Percentiles rank a stretch among this genome's conserved stretches.
phyloP scores from a whole-genome alignment of 2,113 vertebrate genomes.

The Misgurnus anguillicaudatus region DNA sequence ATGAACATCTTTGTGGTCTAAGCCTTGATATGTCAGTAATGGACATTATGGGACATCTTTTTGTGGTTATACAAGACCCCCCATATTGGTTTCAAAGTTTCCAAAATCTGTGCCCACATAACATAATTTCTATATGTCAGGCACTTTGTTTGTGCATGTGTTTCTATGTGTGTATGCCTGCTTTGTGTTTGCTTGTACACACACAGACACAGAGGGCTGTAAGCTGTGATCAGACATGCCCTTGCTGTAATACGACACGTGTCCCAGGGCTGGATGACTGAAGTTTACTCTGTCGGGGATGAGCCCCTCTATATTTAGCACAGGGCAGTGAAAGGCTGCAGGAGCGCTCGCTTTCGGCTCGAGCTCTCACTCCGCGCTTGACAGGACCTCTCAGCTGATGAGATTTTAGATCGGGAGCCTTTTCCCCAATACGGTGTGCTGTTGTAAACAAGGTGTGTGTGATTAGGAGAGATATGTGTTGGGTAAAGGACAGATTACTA shows the following conservation, averaged over 20 bases:
- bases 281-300: constrained; percentile 58
- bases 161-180: not conserved
- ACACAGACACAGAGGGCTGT: not conserved
- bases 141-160: not conserved
- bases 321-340: constrained; percentile 45
- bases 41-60: not conserved
- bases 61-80: not conserved
- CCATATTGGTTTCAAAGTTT: not conserved
- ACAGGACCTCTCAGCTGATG: constrained; percentile 48
- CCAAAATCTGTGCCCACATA: not conserved
- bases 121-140: not conserved
- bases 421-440: constrained; percentile 25
- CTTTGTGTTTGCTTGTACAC: not conserved
- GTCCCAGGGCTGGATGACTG: constrained; percentile 42
- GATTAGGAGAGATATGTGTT: not conserved
- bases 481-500: constrained; percentile 2
- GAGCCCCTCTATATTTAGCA: constrained; percentile 67
- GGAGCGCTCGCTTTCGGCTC: constrained; percentile 41
- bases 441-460: not conserved
- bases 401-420: constrained; percentile 30
- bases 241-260: constrained; percentile 61
- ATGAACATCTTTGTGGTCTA: too few relatives aligned
- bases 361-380: constrained; percentile 19
- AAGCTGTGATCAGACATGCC: constrained; percentile 44
- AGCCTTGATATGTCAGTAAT: too few relatives aligned